phyloP scores from a whole-genome alignment of 2,113 vertebrate genomes.

The Leptodactylus fuscus region DNA sequence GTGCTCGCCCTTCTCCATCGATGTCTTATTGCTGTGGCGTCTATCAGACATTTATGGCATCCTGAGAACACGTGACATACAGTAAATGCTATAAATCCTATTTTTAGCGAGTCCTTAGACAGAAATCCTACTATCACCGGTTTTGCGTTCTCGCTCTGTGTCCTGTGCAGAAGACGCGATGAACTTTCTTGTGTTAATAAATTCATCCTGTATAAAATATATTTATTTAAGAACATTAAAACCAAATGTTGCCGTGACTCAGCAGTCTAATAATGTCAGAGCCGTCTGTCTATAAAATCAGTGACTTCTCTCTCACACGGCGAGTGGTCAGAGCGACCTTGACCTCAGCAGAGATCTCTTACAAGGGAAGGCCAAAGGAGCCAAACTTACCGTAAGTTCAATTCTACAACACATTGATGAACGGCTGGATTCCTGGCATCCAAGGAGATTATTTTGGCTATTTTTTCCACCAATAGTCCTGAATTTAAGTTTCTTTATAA shows the following conservation, averaged over 20 bases:
- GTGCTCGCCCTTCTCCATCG: too few species aligned
- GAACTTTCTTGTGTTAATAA: background rate
- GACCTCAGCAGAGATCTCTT: constrained; percentile 14
- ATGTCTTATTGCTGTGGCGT: too few species aligned
- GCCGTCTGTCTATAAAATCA: constrained; percentile 15
- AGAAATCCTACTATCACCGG: too few species aligned
- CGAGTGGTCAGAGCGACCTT: constrained; percentile 63
- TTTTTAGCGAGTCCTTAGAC: too few species aligned
- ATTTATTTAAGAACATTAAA: constrained; percentile 48
- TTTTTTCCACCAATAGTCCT: background rate
- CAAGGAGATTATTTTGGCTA: constrained; percentile 25
- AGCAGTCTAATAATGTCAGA: constrained; percentile 38
- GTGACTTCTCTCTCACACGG: constrained; percentile 65
- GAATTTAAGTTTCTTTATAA: background rate
- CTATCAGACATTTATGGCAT: too few species aligned
- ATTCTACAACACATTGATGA: constrained; percentile 18
- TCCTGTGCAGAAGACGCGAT: background rate
- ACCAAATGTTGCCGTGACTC: constrained; percentile 49
- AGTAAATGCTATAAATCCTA: too few species aligned
- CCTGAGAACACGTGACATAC: too few species aligned
- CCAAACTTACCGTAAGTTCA: constrained; percentile 40
- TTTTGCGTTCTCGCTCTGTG: background rate
- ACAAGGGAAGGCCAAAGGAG: background rate
- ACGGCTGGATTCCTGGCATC: constrained; percentile 25
- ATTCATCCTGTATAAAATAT: constrained; percentile 1